Percentiles rank a stretch among this genome's conserved stretches.
Evolutionary conservation across 2,113 vertebrate species (phyloP).

Genomic region (Anguilla rostrata): DNA sequence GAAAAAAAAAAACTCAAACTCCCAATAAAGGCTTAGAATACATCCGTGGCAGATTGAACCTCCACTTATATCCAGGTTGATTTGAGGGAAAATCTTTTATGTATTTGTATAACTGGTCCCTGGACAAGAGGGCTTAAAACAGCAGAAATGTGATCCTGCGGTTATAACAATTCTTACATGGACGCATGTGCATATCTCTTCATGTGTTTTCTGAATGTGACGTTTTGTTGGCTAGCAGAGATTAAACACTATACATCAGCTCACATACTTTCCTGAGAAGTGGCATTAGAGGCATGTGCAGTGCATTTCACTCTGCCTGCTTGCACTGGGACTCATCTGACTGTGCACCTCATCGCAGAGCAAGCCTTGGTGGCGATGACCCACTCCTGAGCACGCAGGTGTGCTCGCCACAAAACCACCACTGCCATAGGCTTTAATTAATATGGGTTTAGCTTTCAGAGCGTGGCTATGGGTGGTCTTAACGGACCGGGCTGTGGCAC

Average conservation of each 20-base stretch:
- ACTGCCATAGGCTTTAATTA: conserved; percentile 63
- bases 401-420: conserved; percentile 67
- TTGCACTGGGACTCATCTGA: conserved; percentile 64
- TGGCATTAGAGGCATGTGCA: conserved; percentile 59
- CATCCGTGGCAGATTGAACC: conserved; percentile 69
- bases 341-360: conserved; percentile 34
- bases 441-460: conserved; percentile 59
- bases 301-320: conserved; percentile 43
- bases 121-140: not conserved
- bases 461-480: conserved; percentile 63
- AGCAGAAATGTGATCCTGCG: not conserved
- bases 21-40: conserved; percentile 75
- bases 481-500: conserved; percentile 38
- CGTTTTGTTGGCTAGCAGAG: not conserved
- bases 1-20: conserved; percentile 82
- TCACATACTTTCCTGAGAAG: conserved; percentile 41
- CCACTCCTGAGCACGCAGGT: conserved; percentile 59
- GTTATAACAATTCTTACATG: not conserved
- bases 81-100: not conserved
- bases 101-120: conserved; percentile 1
- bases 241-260: not conserved
- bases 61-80: conserved; percentile 65
- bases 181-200: not conserved
- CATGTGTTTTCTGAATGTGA: not conserved
- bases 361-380: conserved; percentile 49